phyloP scores from a whole-genome alignment of 2,113 vertebrate species.

The Neotragus moschatus region DNA sequence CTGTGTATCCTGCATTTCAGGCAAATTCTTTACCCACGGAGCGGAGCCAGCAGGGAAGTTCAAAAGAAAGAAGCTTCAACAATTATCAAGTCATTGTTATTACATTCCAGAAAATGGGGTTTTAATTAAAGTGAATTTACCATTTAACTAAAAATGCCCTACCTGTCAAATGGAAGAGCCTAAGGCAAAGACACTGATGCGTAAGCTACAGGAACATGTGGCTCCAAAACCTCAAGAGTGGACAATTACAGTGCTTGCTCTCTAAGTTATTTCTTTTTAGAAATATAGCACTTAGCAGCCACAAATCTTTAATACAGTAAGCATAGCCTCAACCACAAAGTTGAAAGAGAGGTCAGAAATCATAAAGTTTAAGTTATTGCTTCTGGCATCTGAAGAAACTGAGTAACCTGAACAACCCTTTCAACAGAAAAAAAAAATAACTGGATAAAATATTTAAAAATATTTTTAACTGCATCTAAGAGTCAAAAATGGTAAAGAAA shows the following conservation, averaged over 20 bases:
- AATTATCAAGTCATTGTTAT: background rate
- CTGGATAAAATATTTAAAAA: slow-evolving; percentile 33
- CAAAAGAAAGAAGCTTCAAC: background rate
- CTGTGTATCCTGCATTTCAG: background rate
- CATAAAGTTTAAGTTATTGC: slow-evolving; percentile 58
- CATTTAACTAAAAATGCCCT: background rate
- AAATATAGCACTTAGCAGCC: slow-evolving; percentile 52
- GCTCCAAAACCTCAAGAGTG: slow-evolving; percentile 11
- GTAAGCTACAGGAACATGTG: background rate
- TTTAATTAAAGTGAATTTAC: slow-evolving; percentile 36
- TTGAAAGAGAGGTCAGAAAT: slow-evolving; percentile 67
- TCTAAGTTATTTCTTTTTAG: slow-evolving; percentile 48
- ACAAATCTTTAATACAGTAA: slow-evolving; percentile 62
- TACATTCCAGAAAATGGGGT: background rate
- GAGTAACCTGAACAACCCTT: slow-evolving; percentile 35
- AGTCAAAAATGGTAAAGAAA: background rate
- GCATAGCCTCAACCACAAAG: slow-evolving; percentile 45
- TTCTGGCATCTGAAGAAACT: slow-evolving; percentile 26
- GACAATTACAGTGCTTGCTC: slow-evolving; percentile 49
- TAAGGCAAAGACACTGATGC: background rate
- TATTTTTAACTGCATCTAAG: background rate
- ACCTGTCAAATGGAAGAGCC: slow-evolving; percentile 20
- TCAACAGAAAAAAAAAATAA: background rate
- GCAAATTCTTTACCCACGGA: background rate
- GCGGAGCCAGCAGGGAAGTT: background rate